These are phyloP conservation scores for Melanostoma mellinum DNA, from an alignment of 2,888 invertebrate genomes.

Conservation along the genomic window DNA sequence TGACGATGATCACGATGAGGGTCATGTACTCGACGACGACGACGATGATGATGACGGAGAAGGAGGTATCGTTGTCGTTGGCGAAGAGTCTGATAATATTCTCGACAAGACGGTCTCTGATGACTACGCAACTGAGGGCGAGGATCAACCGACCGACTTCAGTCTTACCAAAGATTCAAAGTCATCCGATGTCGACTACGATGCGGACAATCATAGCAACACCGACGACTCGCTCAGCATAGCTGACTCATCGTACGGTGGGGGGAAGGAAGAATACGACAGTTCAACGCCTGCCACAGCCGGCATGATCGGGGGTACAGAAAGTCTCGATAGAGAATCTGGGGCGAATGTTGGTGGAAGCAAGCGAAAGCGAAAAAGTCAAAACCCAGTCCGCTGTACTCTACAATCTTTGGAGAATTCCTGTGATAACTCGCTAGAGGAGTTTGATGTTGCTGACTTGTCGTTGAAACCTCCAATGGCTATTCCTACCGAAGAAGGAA, in stretches of 20 bases:
- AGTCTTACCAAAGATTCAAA: conserved; percentile 84
- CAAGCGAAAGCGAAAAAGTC: conserved; percentile 93
- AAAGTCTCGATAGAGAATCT: conserved; percentile 53
- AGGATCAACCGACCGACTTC: conserved; percentile 84
- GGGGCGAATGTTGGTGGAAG: conserved; percentile 81
- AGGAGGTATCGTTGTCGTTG: conserved; percentile 90
- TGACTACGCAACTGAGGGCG: conserved; percentile 79
- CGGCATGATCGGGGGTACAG: conserved; percentile 67
- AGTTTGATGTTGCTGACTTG: conserved; percentile 80
- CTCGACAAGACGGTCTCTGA: conserved; percentile 81
- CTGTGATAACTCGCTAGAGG: conserved; percentile 80
- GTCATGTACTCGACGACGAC: conserved; percentile 79
- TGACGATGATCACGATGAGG: conserved; percentile 80
- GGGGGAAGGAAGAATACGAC: conserved; percentile 81
- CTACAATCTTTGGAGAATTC: conserved; percentile 80
- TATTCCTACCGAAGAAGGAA: conserved; percentile 43
- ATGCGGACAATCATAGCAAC: conserved; percentile 82
- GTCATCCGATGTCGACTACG: conserved; percentile 67
- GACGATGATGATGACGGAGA: conserved; percentile 80
- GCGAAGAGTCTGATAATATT: conserved; percentile 88
- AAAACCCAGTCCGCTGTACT: conserved; percentile 93
- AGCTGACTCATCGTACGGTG: conserved; percentile 82
- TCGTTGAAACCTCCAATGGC: conserved; percentile 77
- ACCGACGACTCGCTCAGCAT: conserved; percentile 84
- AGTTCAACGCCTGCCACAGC: conserved; percentile 59